Evolutionary conservation across 2,888 invertebrate genomes (phyloP).

Genomic region (Malthinus flaveolus): DNA sequence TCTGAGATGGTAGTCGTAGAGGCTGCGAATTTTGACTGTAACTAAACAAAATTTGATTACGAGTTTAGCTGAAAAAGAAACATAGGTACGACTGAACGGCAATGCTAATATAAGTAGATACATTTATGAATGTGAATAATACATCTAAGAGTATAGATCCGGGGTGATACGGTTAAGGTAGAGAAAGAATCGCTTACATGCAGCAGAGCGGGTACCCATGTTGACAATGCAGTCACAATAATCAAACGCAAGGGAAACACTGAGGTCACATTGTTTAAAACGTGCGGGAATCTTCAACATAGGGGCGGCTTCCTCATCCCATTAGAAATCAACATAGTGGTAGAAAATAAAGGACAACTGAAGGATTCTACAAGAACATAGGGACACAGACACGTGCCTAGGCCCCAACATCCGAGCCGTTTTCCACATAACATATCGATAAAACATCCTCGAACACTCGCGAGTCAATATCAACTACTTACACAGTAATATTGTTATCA

Average conservation of each 20-base stretch:
- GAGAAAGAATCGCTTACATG: constrained; percentile 71
- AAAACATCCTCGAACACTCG: constrained; percentile 43
- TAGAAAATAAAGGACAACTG: constrained; percentile 52
- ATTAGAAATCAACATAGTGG: constrained; percentile 53
- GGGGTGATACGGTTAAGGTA: constrained; percentile 14
- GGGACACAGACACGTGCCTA: constrained; percentile 50
- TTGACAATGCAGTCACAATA: constrained; percentile 62
- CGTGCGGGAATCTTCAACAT: constrained; percentile 59
- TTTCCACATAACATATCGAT: constrained; percentile 47
- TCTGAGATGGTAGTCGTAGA: constrained; percentile 94
- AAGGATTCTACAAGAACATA: constrained; percentile 52
- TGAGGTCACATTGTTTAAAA: constrained; percentile 58
- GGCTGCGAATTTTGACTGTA: constrained; percentile 95
- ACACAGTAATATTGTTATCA: constrained; percentile 40
- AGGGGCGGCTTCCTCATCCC: constrained; percentile 55
- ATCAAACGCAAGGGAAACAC: constrained; percentile 58
- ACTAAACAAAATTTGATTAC: constrained; percentile 61
- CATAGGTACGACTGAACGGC: constrained; percentile 12
- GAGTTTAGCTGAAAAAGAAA: constrained; percentile 5
- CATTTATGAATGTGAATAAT: constrained; percentile 14
- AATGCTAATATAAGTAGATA: constrained; percentile 12
- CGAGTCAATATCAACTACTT: constrained; percentile 42
- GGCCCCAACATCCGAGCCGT: constrained; percentile 45
- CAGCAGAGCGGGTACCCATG: constrained; percentile 93
- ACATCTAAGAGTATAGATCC: constrained; percentile 11